A percentile compares a stretch with the other conserved stretches of the same genome.
Conservation (phyloP, 2,113 vertebrate species). For the Nanorana parkeri region DNA sequence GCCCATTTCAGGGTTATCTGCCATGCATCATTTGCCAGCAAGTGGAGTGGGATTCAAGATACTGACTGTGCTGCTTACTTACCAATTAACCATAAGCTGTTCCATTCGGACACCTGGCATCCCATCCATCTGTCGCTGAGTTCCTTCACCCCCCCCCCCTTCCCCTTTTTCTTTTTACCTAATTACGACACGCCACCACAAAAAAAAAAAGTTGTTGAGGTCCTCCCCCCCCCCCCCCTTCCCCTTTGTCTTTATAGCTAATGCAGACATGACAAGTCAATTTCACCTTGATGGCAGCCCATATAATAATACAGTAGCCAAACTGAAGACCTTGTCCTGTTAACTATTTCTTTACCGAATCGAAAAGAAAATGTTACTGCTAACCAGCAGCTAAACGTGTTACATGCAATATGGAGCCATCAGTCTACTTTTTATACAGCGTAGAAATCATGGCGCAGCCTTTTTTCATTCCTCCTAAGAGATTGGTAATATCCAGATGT, state of each 20-base stretch:
- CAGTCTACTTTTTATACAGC: neutral
- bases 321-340: constrained; percentile 3
- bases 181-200: too few species aligned
- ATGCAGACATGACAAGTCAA: constrained; percentile 55
- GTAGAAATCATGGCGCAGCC: neutral
- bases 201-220: too few species aligned
- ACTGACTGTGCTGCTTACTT: constrained; percentile 55
- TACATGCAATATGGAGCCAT: neutral
- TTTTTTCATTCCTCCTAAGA: neutral
- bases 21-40: constrained; percentile 52
- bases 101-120: constrained; percentile 56
- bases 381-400: neutral
- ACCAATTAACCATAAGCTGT: constrained; percentile 58
- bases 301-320: constrained; percentile 4
- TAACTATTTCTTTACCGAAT: neutral
- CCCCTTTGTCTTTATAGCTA: constrained; percentile 41
- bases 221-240: neutral
- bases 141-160: constrained; percentile 20
- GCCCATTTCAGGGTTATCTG: constrained; percentile 48
- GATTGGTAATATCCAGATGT: constrained; percentile 4
- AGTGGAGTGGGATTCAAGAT: constrained; percentile 47
- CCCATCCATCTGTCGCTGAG: constrained; percentile 51
- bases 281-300: constrained; percentile 50
- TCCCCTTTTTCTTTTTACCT: constrained; percentile 37
- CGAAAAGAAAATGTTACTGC: neutral